Conservation (phyloP, 2,113 vertebrate genomes). For the Rallus limicola region DNA sequence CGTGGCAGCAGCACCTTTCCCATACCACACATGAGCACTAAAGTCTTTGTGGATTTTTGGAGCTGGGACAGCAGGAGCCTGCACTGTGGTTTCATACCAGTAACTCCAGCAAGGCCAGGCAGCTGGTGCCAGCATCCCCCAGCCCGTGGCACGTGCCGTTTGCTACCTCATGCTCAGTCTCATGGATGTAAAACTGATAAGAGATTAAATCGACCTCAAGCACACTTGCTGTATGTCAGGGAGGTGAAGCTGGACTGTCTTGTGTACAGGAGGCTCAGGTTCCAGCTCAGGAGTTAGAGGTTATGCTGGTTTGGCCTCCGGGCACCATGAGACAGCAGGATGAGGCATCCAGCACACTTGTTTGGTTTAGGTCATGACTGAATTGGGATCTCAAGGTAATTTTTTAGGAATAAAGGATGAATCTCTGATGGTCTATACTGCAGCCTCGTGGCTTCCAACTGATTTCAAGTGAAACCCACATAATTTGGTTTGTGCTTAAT, state of each 20-base stretch:
- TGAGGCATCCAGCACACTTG: background rate
- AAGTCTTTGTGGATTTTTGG: background rate
- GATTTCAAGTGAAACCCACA: background rate
- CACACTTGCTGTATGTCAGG: fast-evolving
- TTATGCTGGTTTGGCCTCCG: background rate
- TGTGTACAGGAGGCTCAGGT: background rate
- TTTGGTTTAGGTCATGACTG: background rate
- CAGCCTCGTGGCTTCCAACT: background rate
- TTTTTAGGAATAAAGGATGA: background rate
- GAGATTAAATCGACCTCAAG: background rate
- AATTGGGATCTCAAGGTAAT: background rate
- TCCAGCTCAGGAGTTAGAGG: background rate
- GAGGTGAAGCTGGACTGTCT: too few relatives aligned
- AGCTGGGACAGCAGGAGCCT: background rate
- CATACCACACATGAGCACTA: fast-evolving
- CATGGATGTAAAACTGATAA: background rate
- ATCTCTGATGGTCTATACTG: background rate
- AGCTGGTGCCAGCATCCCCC: background rate
- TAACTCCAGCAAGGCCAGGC: background rate
- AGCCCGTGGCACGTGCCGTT: background rate
- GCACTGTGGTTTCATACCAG: fast-evolving
- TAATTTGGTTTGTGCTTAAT: background rate
- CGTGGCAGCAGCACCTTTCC: background rate
- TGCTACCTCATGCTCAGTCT: background rate
- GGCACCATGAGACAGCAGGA: background rate